Evolutionary conservation across 2,888 invertebrate genomes (phyloP).

Genomic region (Punctoribates punctum): DNA sequence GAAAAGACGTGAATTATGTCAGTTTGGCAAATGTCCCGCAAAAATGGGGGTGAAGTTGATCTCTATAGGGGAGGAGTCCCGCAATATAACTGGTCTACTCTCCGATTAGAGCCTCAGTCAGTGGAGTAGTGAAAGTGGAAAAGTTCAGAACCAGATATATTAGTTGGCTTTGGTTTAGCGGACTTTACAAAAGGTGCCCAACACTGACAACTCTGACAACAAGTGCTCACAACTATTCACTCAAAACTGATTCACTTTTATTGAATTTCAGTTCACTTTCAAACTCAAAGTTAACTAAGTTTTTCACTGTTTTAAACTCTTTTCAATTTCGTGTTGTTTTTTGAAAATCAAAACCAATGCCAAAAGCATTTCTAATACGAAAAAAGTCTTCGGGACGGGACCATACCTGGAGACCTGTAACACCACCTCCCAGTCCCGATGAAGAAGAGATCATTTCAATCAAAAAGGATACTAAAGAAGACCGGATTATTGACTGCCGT

Average conservation of each 20-base stretch:
- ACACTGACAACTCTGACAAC: conserved; percentile 15
- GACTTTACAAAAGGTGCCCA: conserved; percentile 19
- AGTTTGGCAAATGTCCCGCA: conserved; percentile 22
- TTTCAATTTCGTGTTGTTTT: neutral
- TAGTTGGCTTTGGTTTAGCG: neutral
- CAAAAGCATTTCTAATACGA: conserved; percentile 46
- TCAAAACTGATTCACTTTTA: neutral
- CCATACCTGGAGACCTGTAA: conserved; percentile 43
- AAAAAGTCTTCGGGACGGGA: conserved; percentile 33
- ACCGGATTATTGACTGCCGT: neutral
- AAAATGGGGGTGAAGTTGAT: conserved; percentile 31
- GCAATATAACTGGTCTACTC: conserved; percentile 32
- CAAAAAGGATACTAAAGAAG: neutral
- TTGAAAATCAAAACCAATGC: conserved; percentile 36
- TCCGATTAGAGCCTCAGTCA: conserved; percentile 1
- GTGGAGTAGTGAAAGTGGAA: conserved; percentile 30
- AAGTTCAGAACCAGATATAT: conserved; percentile 18
- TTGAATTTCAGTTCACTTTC: neutral
- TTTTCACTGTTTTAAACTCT: neutral
- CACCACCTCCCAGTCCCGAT: conserved; percentile 45
- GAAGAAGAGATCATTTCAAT: conserved; percentile 19
- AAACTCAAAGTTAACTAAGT: neutral
- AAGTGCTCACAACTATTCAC: neutral
- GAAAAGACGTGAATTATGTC: conserved; percentile 14
- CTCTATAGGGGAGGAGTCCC: conserved; percentile 31